These are phyloP conservation scores for Miniopterus natalensis DNA, from an alignment of 2,113 vertebrate genomes.

Conservation along the genomic window DNA sequence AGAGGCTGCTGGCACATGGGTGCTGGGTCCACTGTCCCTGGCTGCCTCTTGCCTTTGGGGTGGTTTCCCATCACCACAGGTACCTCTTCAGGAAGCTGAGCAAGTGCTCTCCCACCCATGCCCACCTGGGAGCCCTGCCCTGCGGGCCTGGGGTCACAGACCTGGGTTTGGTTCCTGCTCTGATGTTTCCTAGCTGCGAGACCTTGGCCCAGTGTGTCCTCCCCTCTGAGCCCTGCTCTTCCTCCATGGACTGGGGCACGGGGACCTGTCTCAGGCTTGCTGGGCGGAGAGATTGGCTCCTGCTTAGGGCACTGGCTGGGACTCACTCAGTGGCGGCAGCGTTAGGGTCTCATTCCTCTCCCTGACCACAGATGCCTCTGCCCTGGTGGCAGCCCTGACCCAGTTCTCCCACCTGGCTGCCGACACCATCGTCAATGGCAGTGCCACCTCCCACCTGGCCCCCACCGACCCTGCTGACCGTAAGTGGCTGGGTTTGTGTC, in stretches of 20 bases:
- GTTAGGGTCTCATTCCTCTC: rapidly evolving
- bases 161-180: neutral
- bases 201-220: rapidly evolving
- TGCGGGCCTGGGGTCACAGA: neutral
- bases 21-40: rapidly evolving
- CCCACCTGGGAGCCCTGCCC: neutral
- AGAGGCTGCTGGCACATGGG: rapidly evolving
- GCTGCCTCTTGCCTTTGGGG: rapidly evolving
- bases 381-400: slow-evolving; percentile 93
- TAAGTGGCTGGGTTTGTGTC: slow-evolving; percentile 84
- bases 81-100: neutral
- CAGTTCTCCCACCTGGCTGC: slow-evolving; percentile 94
- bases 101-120: neutral
- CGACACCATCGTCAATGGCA: slow-evolving; percentile 94
- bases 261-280: neutral
- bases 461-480: slow-evolving; percentile 95
- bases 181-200: rapidly evolving
- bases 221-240: neutral
- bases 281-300: neutral
- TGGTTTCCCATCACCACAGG: neutral
- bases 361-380: slow-evolving; percentile 89
- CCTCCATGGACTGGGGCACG: rapidly evolving
- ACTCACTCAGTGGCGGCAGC: rapidly evolving
- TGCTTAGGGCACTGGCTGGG: rapidly evolving
- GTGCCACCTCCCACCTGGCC: slow-evolving; percentile 95